Base-by-base conservation (phyloP, 2,113 vertebrate genomes). In the Ornithorhynchus anatinus region DNA sequence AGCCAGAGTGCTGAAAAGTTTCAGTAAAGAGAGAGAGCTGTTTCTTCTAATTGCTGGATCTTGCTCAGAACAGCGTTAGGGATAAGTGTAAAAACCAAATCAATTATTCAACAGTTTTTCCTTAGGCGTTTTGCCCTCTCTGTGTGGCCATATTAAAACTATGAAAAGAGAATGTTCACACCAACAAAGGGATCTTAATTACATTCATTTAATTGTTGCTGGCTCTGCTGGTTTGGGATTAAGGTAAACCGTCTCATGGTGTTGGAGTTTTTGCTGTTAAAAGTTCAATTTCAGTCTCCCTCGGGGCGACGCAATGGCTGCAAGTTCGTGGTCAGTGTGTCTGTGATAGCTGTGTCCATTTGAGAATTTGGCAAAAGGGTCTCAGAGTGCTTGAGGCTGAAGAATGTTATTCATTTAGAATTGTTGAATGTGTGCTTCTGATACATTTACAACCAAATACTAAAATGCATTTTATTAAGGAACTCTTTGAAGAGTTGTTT, bases 121-220 rank as follows among this genome's bases (percentile, higher is more conserved):
- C 37, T 64, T 57, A 20, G 47, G 66, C 37, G 32, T 47, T n/a
- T 9, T 48, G 68, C 37, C 45, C 60, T 53, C 63, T 51, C 51
- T 15, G 8, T 14, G 53, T 78, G 61, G 53, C 63, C 44, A 72
- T 35, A 64, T 68, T 83, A 64, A 82, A 86, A 75, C 67, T 84
- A 77, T 63, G 71, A 72, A 69, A 81, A 79, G 58, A 35, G 27
- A 54, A 61, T 54, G 39, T 33, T 56, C 31, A 50, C 82, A n/a
- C 39, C 65, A 10, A 63, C n/a, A n/a, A 57, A 72, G 9, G 4
- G 0, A 25, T 58, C 32, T 48, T 22, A 16, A n/a, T n/a, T 38
- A 5, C 42, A 42, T 15, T 54, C 20, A 59, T 42, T 54, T 44
- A n/a, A n/a, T n/a, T 52, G 22, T 38, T 15, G 27, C 38, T 48